Conservation (phyloP, 2,113 vertebrate species). For the Melierax canorus region DNA sequence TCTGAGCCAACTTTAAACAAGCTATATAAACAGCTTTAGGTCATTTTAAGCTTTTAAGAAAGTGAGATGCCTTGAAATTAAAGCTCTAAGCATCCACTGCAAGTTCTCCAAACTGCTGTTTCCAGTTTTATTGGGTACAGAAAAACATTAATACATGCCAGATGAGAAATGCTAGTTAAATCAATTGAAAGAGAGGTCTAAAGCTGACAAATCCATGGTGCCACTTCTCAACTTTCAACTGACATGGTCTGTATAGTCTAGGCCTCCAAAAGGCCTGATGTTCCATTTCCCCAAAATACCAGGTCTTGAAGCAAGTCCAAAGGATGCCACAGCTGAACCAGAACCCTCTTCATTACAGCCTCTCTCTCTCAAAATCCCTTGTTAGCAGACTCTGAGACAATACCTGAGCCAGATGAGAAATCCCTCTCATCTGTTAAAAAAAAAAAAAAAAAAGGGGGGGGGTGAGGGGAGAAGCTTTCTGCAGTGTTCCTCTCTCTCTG, state of each 20-base stretch:
- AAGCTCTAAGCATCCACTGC: not conserved
- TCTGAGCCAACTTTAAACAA: not conserved
- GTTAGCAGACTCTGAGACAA: not conserved
- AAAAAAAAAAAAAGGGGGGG: not conserved
- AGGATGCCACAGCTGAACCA: not conserved
- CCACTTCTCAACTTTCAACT: not conserved
- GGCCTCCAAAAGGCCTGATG: not conserved
- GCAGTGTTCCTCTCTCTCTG: not conserved
- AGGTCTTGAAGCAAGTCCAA: not conserved
- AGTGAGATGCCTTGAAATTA: not conserved
- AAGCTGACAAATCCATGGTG: not conserved
- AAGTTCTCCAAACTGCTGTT: not conserved
- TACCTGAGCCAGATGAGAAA: not conserved
- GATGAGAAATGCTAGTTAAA: not conserved
- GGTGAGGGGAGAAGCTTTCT: not conserved
- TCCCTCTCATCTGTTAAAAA: not conserved
- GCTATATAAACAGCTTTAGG: not conserved
- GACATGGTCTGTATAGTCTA: not conserved
- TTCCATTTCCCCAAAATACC: not conserved
- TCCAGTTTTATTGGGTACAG: not conserved
- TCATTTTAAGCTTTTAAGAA: not conserved
- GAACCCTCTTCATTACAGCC: not conserved
- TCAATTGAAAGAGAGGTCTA: not conserved
- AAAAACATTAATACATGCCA: not conserved
- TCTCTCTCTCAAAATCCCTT: not conserved